A percentile compares a stretch with the other conserved stretches of the same genome.
Conservation (phyloP, 1,140 invertebrate genomes). For the Dreissena polymorpha region DNA sequence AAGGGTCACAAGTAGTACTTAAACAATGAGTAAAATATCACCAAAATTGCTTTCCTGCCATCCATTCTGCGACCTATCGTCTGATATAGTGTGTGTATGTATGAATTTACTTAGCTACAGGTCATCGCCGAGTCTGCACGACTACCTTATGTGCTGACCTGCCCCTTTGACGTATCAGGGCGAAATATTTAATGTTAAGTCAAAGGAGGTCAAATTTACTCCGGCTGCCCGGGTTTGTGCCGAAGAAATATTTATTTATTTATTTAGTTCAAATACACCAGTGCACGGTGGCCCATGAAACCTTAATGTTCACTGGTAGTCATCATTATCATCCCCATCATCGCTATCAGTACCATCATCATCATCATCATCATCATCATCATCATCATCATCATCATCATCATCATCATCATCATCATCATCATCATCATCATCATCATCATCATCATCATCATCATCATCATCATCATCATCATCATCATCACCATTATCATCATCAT, state of each 20-base stretch:
- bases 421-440: not conserved
- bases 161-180: too few species aligned
- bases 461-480: not conserved
- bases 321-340: too few species aligned
- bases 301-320: too few species aligned
- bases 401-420: not conserved
- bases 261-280: not conserved
- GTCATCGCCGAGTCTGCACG: too few species aligned
- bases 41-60: not conserved
- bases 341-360: too few species aligned
- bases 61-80: not conserved
- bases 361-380: not conserved
- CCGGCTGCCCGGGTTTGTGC: too few species aligned
- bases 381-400: not conserved
- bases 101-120: too few species aligned
- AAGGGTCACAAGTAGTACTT: not conserved
- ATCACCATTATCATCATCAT: not conserved
- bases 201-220: too few species aligned
- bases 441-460: conserved; percentile 2
- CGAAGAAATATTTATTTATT: not conserved
- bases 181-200: too few species aligned
- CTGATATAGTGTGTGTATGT: not conserved
- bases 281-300: not conserved
- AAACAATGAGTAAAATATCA: not conserved
- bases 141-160: too few species aligned